Evolutionary conservation across 2,797 vertebrate genomes (phyloP), one percentile per base, ranked within the genome.

Genomic region (Zonotrichia albicollis): DNA sequence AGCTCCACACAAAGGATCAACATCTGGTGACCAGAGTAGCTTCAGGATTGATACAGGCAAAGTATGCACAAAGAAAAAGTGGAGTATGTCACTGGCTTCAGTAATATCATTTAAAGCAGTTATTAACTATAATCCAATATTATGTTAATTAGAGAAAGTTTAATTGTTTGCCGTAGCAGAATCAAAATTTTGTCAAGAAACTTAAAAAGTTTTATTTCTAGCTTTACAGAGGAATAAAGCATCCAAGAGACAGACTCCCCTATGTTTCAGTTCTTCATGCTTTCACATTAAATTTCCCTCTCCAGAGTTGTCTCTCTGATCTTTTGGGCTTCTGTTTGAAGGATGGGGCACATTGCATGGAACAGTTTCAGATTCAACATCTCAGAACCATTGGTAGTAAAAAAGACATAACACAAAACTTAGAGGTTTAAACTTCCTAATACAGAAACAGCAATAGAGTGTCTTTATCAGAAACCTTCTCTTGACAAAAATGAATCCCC

Each of bases 21-120:
- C 82, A 86, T 86, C 76, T 87, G 84, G 80, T 30, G 55, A 66
- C 45, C 61, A 84, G 51, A 83, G 73, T 21, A 73, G 76, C 60
- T 81, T 43, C 45, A 53, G 62, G 66, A 81, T 4, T 17, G 42
- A 83, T 5, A 85, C 3, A 50, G 66, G 38, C 42, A 81, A 90
- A 72, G 65, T 6, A 36, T 3, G 15, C 81, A 79, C 70, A 81
- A 60, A 86, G 46, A 34, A 83, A 48, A 91, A 81, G 48, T 67
- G 32, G 32, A 65, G 30, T 38, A 53, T 13, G 29, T 29, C 88
- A 90, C 2, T 4, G 0, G 23, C 18, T 85, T 75, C 53, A 62
- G 55, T 11, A 87, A 38, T 34, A 51, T 1, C 3, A 48, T 68
- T 90, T 57, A 34, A 66, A 89, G 76, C 30, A 30, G n/a, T 71